These are phyloP conservation scores for Eugnorisma glareosa DNA, from an alignment of 2,888 invertebrate species.

Conservation along the genomic window DNA sequence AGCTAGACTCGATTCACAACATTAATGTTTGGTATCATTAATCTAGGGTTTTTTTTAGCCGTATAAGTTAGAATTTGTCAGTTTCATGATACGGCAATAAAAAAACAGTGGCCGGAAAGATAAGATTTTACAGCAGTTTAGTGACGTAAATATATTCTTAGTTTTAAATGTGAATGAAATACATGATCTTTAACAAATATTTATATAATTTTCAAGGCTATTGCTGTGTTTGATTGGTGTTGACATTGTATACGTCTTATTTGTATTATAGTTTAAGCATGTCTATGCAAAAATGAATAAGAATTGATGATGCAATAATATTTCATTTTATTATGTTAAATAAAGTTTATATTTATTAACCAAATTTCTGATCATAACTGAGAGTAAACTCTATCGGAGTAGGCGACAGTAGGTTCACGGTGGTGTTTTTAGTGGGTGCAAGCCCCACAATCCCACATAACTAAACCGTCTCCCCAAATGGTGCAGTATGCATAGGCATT, in stretches of 20 bases:
- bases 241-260: too few species aligned
- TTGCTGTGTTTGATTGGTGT: not conserved
- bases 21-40: not conserved
- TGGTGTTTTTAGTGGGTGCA: too few species aligned
- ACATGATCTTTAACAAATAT: not conserved
- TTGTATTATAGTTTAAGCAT: too few species aligned
- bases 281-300: too few species aligned
- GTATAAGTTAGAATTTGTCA: not conserved
- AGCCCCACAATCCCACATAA: too few species aligned
- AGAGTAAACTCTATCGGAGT: not conserved
- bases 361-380: not conserved
- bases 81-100: not conserved
- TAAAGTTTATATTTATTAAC: not conserved
- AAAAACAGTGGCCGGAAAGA: slow-evolving; percentile 2
- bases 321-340: too few species aligned
- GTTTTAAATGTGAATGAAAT: too few species aligned
- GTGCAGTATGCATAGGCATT: too few species aligned
- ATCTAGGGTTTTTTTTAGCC: not conserved
- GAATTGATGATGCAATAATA: too few species aligned
- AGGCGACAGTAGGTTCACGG: too few species aligned
- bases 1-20: not conserved
- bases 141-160: not conserved
- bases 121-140: slow-evolving; percentile 6
- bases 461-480: too few species aligned
- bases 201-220: not conserved